Percentiles rank a stretch among this genome's conserved stretches.
Evolutionary conservation across 2,113 vertebrate species (phyloP).

Genomic region (Podocnemis expansa): DNA sequence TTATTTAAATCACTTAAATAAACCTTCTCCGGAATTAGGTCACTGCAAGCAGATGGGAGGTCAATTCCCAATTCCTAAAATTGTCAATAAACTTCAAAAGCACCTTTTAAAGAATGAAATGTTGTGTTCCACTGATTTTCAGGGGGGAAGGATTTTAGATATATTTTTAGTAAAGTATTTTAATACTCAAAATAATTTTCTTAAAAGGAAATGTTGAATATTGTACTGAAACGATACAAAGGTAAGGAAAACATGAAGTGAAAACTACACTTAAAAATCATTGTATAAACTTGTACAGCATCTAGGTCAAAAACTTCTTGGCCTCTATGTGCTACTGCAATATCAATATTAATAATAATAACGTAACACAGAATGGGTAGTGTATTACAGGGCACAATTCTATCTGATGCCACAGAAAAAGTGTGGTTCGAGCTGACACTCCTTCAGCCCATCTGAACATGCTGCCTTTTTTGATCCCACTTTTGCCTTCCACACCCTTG

Average conservation of each 20-base stretch:
- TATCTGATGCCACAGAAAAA: neutral
- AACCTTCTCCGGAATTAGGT: neutral
- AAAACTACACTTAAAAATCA: accelerated
- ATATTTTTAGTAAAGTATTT: accelerated
- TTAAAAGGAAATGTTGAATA: neutral
- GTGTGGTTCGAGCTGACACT: neutral
- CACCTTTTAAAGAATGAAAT: neutral
- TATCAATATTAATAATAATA: neutral
- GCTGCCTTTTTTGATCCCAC: neutral
- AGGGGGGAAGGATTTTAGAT: neutral
- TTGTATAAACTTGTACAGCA: neutral
- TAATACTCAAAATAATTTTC: neutral
- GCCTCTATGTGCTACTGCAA: neutral
- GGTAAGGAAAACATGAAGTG: neutral
- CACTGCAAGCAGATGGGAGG: neutral
- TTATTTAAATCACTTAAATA: neutral
- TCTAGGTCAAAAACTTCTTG: neutral
- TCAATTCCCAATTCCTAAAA: neutral
- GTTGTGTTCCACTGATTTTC: neutral
- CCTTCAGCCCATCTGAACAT: neutral
- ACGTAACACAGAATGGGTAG: neutral
- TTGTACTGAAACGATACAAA: neutral
- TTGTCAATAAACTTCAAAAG: neutral
- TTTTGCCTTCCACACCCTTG: too few relatives aligned
- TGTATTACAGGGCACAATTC: neutral